Evolutionary conservation across 2,888 invertebrate species (phyloP), one percentile per base, ranked within the genome.

Genomic region (Melolontha melolontha): DNA sequence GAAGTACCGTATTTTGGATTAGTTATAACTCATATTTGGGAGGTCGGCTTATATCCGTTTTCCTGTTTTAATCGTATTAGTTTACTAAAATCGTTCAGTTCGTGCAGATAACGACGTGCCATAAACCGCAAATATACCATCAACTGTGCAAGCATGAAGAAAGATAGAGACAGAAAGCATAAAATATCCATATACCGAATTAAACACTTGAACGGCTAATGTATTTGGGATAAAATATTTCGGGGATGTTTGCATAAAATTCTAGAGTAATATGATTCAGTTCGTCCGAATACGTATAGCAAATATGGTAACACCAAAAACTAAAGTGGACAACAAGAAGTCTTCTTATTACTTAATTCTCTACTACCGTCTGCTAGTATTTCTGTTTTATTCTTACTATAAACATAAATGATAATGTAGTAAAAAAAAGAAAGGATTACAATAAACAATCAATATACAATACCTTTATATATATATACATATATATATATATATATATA

Each of bases 11-110:
- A 29, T 34, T 52, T 52, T 7, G 52, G 16, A 52, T 39, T 52
- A 52, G 34, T 52, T 29, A 39, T 10, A 52, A 51, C 27, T 29
- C 34, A 52, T 29, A 52, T 27, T 51, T 27, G 10, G 27, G 10
- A 27, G 14, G 51, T 27, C 10, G 5, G 29, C 8, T 34, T 52
- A 14, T 34, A n/a, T 52, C 52, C 52, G 14, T 34, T 72, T 72
- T 55, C 71, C 67, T 68, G 72, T 71, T 75, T 73, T 74, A 75
- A 74, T 75, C 74, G 75, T 73, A 75, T 75, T 75, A 75, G 75
- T 73, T 75, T 73, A 70, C 73, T 69, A 73, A 71, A 75, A 71
- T 71, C 72, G 74, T 74, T 72, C 74, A 72, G 72, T 73, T 72
- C 72, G 68, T 39, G 68, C 40, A 73, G 74, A 75, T 75, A 75